These are phyloP conservation scores for Sinocyclocheilus maitianheensis DNA, from an alignment of 2,113 vertebrate species.

Conservation along the genomic window DNA sequence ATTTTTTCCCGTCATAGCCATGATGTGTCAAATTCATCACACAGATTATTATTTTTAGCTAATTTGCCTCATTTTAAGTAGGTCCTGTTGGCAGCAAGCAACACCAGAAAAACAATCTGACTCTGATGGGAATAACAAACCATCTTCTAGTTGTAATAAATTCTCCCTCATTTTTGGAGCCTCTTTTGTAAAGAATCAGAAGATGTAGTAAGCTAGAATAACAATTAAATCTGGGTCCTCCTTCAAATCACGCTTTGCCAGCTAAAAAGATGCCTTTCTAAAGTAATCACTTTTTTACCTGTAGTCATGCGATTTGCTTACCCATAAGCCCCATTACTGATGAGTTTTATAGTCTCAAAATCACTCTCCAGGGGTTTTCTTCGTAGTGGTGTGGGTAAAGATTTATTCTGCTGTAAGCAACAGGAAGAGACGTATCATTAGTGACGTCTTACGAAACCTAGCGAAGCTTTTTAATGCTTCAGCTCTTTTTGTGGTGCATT, in stretches of 20 bases:
- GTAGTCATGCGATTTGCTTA: constrained; percentile 68
- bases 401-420: constrained; percentile 72
- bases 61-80: too few species aligned
- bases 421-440: not conserved
- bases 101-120: not conserved
- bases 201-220: not conserved
- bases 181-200: not conserved
- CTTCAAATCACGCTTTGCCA: not conserved
- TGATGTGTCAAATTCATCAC: too few species aligned
- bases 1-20: too few species aligned
- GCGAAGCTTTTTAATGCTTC: not conserved
- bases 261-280: not conserved
- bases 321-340: constrained; percentile 98
- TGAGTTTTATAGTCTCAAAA: constrained; percentile 96
- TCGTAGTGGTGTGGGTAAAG: constrained; percentile 72
- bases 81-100: not conserved
- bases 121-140: not conserved
- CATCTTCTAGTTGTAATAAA: too few species aligned
- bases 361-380: constrained; percentile 91
- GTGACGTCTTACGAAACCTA: not conserved
- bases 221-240: not conserved
- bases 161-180: not conserved
- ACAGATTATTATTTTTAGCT: too few species aligned
- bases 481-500: constrained; percentile 41
- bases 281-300: not conserved